These are phyloP conservation scores for Hirtodrosophila confusa DNA, from an alignment of 2,888 invertebrate genomes.

Conservation along the genomic window DNA sequence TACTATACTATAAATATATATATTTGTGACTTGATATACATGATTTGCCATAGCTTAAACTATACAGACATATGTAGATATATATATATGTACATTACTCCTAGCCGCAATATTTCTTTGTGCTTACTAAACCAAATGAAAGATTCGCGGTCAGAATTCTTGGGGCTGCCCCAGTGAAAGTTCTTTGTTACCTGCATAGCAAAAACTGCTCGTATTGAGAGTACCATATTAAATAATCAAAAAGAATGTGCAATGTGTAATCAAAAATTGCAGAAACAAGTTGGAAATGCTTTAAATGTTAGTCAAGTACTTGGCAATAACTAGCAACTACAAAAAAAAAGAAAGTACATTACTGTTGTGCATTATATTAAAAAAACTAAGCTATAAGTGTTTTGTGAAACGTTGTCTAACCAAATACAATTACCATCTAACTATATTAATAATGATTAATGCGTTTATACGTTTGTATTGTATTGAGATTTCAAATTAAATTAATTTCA, in stretches of 20 bases:
- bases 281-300: slow-evolving; percentile 66
- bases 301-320: slow-evolving; percentile 57
- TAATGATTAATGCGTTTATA: slow-evolving; percentile 62
- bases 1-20: slow-evolving; percentile 26
- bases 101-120: slow-evolving; percentile 20
- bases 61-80: slow-evolving; percentile 15
- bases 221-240: slow-evolving; percentile 28
- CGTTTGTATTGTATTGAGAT: slow-evolving; percentile 66
- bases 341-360: slow-evolving; percentile 57
- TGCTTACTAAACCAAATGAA: slow-evolving; percentile 25
- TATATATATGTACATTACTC: slow-evolving; percentile 6
- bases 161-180: slow-evolving; percentile 40
- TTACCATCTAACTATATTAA: slow-evolving; percentile 61
- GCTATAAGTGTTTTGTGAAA: slow-evolving; percentile 73
- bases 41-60: slow-evolving; percentile 59
- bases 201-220: slow-evolving; percentile 21
- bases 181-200: slow-evolving; percentile 52
- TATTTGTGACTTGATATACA: slow-evolving; percentile 57
- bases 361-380: slow-evolving; percentile 48
- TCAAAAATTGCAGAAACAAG: slow-evolving; percentile 31
- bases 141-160: background rate
- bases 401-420: slow-evolving; percentile 74
- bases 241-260: slow-evolving; percentile 47
- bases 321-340: slow-evolving; percentile 51
- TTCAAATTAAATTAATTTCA: slow-evolving; percentile 25